Evolutionary conservation across 2,113 vertebrate genomes (phyloP).

Genomic region (Platycercus adscitus): DNA sequence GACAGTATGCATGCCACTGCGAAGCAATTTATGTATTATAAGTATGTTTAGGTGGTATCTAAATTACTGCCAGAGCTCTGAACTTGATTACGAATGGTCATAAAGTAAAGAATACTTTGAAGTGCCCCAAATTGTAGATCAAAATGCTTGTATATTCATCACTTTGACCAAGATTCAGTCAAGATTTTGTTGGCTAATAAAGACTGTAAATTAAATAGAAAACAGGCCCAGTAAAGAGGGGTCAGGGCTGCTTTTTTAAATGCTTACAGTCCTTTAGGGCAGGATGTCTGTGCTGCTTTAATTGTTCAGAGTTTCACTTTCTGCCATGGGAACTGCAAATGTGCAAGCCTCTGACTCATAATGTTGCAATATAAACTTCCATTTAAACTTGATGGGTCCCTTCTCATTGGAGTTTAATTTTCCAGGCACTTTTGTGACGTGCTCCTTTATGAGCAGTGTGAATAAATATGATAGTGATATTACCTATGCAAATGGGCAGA

Average conservation of each 20-base stretch:
- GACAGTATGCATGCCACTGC: neutral
- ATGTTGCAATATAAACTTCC: slow-evolving; percentile 38
- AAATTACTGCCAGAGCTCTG: slow-evolving; percentile 50
- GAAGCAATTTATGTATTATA: slow-evolving; percentile 10
- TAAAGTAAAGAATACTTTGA: slow-evolving; percentile 60
- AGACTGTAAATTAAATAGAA: slow-evolving; percentile 58
- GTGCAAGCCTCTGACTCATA: slow-evolving; percentile 26
- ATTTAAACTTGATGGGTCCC: slow-evolving; percentile 72
- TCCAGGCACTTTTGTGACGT: slow-evolving; percentile 22
- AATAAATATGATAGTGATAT: slow-evolving; percentile 40
- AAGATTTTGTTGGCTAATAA: slow-evolving; percentile 67
- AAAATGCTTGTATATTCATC: slow-evolving; percentile 52
- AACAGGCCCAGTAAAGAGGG: slow-evolving; percentile 50
- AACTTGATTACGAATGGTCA: slow-evolving; percentile 46
- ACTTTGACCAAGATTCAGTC: slow-evolving; percentile 36
- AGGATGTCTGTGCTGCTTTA: slow-evolving; percentile 59
- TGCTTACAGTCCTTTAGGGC: slow-evolving; percentile 26
- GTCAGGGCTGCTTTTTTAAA: slow-evolving; percentile 59
- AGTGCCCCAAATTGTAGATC: neutral
- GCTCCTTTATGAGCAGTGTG: slow-evolving; percentile 33
- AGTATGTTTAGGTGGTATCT: slow-evolving; percentile 40
- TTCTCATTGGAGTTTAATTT: slow-evolving; percentile 53
- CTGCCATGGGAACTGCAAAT: slow-evolving; percentile 45
- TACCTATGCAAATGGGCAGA: slow-evolving; percentile 36
- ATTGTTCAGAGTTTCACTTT: slow-evolving; percentile 60